A percentile compares a stretch with the other conserved stretches of the same genome.
Conservation (phyloP, 2,888 invertebrate genomes). For the Pheosia gnoma region DNA sequence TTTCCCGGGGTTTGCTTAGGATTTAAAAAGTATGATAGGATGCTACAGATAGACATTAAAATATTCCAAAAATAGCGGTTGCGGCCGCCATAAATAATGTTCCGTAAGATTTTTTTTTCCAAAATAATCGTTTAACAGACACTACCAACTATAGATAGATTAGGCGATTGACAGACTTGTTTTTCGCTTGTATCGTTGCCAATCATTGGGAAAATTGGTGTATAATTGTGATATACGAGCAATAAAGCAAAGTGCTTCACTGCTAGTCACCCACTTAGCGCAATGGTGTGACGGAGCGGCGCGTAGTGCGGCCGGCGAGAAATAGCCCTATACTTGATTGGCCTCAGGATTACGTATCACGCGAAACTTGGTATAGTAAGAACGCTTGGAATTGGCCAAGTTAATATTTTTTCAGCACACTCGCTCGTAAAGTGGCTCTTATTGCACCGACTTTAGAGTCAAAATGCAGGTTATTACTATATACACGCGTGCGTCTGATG, state of each 20-base stretch:
- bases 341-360: conserved; percentile 51
- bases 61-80: too few species aligned
- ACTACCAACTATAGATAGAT: not conserved
- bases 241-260: conserved; percentile 35
- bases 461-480: too few species aligned
- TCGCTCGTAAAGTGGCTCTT: too few species aligned
- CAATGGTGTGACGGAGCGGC: not conserved
- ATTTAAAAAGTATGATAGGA: too few species aligned
- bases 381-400: conserved; percentile 14
- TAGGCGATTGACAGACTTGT: conserved; percentile 1
- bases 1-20: too few species aligned
- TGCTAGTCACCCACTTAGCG: conserved; percentile 19
- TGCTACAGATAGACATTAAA: too few species aligned
- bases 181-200: not conserved
- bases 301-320: conserved; percentile 32
- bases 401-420: not conserved
- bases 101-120: too few species aligned
- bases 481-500: too few species aligned
- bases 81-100: too few species aligned
- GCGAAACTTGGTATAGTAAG: conserved; percentile 30
- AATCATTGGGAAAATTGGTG: conserved; percentile 21
- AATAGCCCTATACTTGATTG: conserved; percentile 38
- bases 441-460: too few species aligned
- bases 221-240: conserved; percentile 44
- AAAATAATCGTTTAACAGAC: not conserved